These are phyloP conservation scores for Odontesthes bonariensis DNA, from an alignment of 2,113 vertebrate genomes.

Conservation along the genomic window DNA sequence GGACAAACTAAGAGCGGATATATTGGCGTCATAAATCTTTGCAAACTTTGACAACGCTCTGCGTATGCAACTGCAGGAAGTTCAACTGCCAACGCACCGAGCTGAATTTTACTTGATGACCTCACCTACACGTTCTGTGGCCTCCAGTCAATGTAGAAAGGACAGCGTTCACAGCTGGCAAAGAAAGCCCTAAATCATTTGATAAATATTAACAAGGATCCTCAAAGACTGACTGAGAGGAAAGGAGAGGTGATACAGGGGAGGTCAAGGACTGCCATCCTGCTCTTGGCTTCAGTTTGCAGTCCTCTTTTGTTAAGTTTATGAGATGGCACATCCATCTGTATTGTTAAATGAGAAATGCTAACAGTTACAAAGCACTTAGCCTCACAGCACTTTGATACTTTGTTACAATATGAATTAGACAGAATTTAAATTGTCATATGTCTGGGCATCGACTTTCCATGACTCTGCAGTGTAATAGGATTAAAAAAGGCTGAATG, in stretches of 20 bases:
- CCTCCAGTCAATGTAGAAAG: background rate
- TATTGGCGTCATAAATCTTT: background rate
- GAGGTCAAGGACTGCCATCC: conserved; percentile 47
- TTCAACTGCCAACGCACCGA: background rate
- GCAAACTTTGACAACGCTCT: background rate
- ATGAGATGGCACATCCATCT: conserved; percentile 31
- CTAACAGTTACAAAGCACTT: background rate
- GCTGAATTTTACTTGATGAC: background rate
- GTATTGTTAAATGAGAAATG: conserved; percentile 22
- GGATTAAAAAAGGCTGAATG: no score
- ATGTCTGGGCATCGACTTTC: no score
- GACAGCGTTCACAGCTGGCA: background rate
- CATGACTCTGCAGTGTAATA: no score
- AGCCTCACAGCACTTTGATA: background rate
- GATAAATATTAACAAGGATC: background rate
- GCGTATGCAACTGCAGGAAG: background rate
- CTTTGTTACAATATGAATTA: background rate
- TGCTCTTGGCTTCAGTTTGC: conserved; percentile 19
- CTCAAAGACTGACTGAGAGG: background rate
- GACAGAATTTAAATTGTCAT: background rate
- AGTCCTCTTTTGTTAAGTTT: conserved; percentile 12
- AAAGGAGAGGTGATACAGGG: background rate
- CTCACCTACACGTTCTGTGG: background rate
- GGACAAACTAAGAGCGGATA: background rate
- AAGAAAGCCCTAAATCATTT: background rate